A percentile compares a stretch with the other conserved stretches of the same genome.
Conservation (phyloP, 1,140 invertebrate species). For the Rhagoletis pomonella region DNA sequence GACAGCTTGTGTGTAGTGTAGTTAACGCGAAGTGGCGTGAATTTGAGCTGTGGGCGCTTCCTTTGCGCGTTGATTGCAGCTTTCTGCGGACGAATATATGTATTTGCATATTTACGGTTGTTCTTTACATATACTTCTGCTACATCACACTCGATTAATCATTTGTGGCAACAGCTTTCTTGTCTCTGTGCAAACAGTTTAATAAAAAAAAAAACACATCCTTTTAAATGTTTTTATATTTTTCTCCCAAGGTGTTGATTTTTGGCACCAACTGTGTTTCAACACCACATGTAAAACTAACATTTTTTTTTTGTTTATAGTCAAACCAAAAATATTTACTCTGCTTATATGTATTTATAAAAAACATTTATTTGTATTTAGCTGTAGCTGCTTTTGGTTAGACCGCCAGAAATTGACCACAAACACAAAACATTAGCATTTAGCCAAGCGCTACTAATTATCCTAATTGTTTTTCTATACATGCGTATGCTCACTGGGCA, state of each 20-base stretch:
- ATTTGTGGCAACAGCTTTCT: conserved; percentile 16
- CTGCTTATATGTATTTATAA: too few relatives aligned
- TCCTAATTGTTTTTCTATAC: conserved; percentile 45
- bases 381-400: not conserved
- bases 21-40: conserved; percentile 1
- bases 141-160: conserved; percentile 70
- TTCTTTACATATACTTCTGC: conserved; percentile 57
- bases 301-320: not conserved
- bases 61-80: conserved; percentile 34
- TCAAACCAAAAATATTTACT: too few relatives aligned
- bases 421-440: conserved; percentile 38
- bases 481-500: not conserved
- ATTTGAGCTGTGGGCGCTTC: conserved; percentile 38
- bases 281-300: not conserved
- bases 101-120: not conserved
- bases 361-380: too few relatives aligned
- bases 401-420: conserved; percentile 1
- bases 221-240: not conserved
- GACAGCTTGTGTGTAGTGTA: conserved; percentile 18
- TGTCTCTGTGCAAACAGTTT: not conserved
- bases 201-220: not conserved
- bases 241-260: not conserved
- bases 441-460: conserved; percentile 36
- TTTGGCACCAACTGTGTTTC: not conserved
- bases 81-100: conserved; percentile 25